These are phyloP conservation scores for Crotalus viridis DNA, from an alignment of 2,113 vertebrate genomes.

Conservation along the genomic window DNA sequence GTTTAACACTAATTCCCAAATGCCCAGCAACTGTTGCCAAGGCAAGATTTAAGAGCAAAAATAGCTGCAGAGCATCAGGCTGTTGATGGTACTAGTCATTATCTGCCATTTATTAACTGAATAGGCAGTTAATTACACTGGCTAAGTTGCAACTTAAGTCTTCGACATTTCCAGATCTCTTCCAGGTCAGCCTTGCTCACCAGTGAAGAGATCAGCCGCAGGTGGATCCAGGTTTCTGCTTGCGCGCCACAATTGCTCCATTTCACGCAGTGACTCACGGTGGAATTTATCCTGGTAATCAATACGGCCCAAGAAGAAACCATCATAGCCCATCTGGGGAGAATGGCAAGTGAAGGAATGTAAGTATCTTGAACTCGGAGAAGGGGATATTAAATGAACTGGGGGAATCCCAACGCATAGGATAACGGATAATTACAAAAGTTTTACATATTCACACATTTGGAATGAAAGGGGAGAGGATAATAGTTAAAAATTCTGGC, in stretches of 20 bases:
- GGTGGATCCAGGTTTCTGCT: constrained; percentile 77
- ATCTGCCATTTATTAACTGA: neutral
- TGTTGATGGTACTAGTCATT: neutral
- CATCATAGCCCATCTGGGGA: constrained; percentile 87
- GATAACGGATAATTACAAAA: neutral
- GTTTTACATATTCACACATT: neutral
- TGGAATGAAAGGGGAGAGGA: neutral
- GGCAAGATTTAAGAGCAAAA: neutral
- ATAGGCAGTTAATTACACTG: neutral
- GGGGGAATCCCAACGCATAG: neutral
- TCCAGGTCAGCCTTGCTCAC: constrained; percentile 55
- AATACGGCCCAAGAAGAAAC: constrained; percentile 87
- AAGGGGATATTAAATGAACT: neutral
- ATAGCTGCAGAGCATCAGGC: neutral
- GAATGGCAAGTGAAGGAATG: neutral
- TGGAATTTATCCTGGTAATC: constrained; percentile 84
- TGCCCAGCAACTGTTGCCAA: neutral
- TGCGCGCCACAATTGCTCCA: constrained; percentile 88
- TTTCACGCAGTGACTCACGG: constrained; percentile 61
- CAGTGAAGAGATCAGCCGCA: constrained; percentile 82
- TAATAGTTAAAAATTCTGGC: neutral
- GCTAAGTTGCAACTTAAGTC: neutral
- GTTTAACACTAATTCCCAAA: neutral
- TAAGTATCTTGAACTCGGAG: neutral
- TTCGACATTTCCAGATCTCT: neutral